phyloP scores from a whole-genome alignment of 1,140 invertebrate species.

The Bacillus rossius region DNA sequence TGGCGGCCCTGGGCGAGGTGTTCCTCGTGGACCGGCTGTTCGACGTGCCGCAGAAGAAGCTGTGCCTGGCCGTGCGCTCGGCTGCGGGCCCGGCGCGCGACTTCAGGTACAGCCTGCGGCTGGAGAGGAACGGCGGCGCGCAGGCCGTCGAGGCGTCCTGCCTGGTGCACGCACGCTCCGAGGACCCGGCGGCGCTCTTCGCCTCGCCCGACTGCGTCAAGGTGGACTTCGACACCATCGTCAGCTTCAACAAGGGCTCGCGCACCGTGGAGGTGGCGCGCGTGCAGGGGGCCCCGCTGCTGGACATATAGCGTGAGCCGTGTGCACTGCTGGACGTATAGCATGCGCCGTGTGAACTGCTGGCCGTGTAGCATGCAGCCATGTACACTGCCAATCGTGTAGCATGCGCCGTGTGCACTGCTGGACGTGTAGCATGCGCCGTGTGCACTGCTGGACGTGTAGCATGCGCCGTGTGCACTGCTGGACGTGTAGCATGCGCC shows the following conservation, averaged over 20 bases:
- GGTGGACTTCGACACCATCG: conserved; percentile 7
- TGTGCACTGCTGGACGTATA: too few species aligned
- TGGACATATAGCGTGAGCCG: too few species aligned
- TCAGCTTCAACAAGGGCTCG: conserved; percentile 2
- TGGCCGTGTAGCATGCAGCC: too few species aligned
- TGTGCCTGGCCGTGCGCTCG: conserved; percentile 4
- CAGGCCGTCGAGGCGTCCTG: not conserved
- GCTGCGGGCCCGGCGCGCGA: not conserved
- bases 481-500: too few species aligned
- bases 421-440: too few species aligned
- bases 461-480: too few species aligned
- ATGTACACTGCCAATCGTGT: too few species aligned
- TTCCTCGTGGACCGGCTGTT: conserved; percentile 5
- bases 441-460: too few species aligned
- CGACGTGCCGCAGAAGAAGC: not conserved
- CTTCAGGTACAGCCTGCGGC: not conserved
- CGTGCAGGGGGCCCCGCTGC: too few species aligned
- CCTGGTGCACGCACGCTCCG: not conserved
- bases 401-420: too few species aligned
- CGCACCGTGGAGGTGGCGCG: not conserved
- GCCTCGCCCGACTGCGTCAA: not conserved
- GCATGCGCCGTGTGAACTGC: too few species aligned
- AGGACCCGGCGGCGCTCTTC: not conserved
- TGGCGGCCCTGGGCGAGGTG: not conserved
- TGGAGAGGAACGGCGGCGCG: not conserved